Percentiles rank a stretch among this genome's conserved stretches.
Evolutionary conservation across 2,113 vertebrate species (phyloP).

Genomic region (Symphodus melops): DNA sequence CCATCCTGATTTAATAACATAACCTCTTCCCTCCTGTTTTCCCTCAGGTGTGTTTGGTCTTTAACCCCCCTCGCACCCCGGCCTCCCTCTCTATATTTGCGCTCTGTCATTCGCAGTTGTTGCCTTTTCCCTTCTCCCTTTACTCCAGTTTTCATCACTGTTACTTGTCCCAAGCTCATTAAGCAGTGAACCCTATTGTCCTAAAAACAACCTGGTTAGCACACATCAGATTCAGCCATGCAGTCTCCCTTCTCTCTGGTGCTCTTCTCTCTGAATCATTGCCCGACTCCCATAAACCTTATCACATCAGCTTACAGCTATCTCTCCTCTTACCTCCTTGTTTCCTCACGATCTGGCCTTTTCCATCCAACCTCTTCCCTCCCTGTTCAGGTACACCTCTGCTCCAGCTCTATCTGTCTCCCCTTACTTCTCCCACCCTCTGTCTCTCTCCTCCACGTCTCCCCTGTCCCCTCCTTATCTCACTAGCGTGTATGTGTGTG

Average conservation of each 20-base stretch:
- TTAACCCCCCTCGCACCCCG: neutral
- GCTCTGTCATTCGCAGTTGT: constrained; percentile 32
- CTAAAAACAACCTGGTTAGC: constrained; percentile 43
- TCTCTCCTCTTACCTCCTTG: constrained; percentile 52
- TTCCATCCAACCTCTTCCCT: constrained; percentile 44
- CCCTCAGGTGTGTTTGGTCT: constrained; percentile 63
- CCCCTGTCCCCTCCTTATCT: constrained; percentile 79
- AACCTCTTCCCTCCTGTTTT: constrained; percentile 59
- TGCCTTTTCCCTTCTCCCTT: constrained; percentile 45
- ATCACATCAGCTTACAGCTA: constrained; percentile 62
- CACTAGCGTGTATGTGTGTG: constrained; percentile 77
- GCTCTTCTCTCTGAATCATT: constrained; percentile 45
- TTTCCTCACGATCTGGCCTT: constrained; percentile 57
- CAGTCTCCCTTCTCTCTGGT: constrained; percentile 11
- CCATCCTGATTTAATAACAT: constrained; percentile 59
- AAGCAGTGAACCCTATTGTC: constrained; percentile 54
- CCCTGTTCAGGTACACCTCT: constrained; percentile 49
- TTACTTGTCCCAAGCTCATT: constrained; percentile 68
- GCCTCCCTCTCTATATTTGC: constrained; percentile 20
- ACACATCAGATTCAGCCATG: constrained; percentile 15
- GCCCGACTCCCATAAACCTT: constrained; percentile 50
- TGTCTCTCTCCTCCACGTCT: constrained; percentile 74
- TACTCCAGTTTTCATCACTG: constrained; percentile 59
- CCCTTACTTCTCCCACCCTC: constrained; percentile 60
- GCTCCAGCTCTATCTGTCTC: constrained; percentile 56